phyloP scores from a whole-genome alignment of 2,797 vertebrate genomes.

The Anableps anableps region DNA sequence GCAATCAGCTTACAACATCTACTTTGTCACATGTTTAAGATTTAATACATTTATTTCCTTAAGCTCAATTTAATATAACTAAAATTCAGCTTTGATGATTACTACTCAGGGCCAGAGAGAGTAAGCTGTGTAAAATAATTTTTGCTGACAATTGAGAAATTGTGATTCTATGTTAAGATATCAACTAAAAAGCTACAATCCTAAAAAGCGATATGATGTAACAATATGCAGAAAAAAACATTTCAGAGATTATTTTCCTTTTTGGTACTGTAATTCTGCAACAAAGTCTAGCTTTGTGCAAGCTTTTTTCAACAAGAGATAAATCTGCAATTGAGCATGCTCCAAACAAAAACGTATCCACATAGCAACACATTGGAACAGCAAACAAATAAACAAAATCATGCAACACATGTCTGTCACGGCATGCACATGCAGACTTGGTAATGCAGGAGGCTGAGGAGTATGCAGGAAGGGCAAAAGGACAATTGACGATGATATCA shows the following conservation, averaged over 20 bases:
- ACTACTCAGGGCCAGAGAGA: slow-evolving; percentile 17
- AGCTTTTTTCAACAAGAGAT: not conserved
- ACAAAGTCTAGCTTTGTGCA: not conserved
- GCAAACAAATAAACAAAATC: not conserved
- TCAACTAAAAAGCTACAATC: not conserved
- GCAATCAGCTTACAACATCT: not conserved
- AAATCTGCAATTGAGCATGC: slow-evolving; percentile 39
- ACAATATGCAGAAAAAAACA: not conserved
- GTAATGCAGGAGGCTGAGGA: slow-evolving; percentile 44
- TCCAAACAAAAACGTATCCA: slow-evolving; percentile 8
- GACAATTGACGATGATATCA: slow-evolving; percentile 29
- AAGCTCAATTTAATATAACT: not conserved
- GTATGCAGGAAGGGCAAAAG: slow-evolving; percentile 42
- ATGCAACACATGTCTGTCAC: slow-evolving; percentile 24
- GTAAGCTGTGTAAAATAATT: not conserved
- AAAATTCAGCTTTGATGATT: slow-evolving; percentile 2
- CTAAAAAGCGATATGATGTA: not conserved
- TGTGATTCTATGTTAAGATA: not conserved
- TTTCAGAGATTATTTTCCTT: not conserved
- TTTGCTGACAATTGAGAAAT: not conserved
- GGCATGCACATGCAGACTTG: slow-evolving; percentile 63
- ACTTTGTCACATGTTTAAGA: slow-evolving; percentile 10
- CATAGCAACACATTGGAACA: not conserved
- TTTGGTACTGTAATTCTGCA: slow-evolving; percentile 19
- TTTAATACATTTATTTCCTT: slow-evolving; percentile 12